Conservation (phyloP, 2,797 vertebrate species). For the Urophycis tenuis region DNA sequence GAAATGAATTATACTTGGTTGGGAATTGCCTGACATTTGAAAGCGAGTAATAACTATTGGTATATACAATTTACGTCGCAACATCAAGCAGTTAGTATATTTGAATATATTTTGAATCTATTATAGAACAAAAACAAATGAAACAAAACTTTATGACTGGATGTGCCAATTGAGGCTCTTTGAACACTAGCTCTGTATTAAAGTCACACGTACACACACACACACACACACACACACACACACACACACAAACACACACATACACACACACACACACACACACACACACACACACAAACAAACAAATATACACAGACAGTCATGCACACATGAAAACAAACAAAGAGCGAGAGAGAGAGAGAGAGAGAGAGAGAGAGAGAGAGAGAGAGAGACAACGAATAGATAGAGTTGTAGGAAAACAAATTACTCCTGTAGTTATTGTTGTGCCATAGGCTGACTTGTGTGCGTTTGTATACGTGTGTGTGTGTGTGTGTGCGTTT, state of each 20-base stretch:
- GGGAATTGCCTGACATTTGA: not conserved
- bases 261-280: not conserved
- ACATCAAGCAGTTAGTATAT: not conserved
- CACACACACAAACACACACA: not conserved
- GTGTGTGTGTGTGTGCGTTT: not conserved
- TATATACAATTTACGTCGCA: not conserved
- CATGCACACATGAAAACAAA: not conserved
- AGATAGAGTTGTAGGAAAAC: not conserved
- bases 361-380: not conserved
- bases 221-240: not conserved
- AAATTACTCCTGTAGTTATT: not conserved
- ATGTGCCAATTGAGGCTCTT: not conserved
- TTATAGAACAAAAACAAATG: not conserved
- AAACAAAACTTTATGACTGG: not conserved
- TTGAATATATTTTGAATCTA: not conserved
- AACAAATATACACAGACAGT: not conserved
- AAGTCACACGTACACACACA: not conserved
- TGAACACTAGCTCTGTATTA: conserved; percentile 2
- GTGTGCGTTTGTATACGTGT: not conserved
- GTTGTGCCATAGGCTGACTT: not conserved
- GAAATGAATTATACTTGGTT: not conserved
- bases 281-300: not conserved
- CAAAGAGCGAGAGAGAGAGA: not conserved
- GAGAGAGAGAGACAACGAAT: not conserved
- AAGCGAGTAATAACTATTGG: conserved; percentile 4